A percentile compares a stretch with the other conserved stretches of the same genome.
These are phyloP conservation scores for Coenonympha glycerion DNA, from an alignment of 2,888 invertebrate genomes.

Conservation along the genomic window DNA sequence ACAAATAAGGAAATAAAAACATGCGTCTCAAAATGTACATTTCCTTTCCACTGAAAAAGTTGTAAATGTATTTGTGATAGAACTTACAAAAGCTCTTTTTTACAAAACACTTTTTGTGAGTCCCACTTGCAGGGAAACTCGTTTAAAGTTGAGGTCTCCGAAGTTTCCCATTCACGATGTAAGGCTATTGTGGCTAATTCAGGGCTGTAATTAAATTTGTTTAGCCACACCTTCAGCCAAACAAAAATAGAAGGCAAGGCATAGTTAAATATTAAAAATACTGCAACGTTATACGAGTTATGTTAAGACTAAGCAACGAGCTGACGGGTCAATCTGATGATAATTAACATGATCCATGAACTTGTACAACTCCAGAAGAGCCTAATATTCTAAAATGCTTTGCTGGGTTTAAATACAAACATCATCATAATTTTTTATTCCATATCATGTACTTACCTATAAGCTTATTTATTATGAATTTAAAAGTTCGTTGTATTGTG, in stretches of 20 bases:
- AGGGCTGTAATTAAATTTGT: conserved; percentile 71
- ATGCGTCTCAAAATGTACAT: conserved; percentile 18
- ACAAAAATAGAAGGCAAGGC: conserved; percentile 38
- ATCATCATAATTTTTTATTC: no score
- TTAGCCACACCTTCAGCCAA: conserved; percentile 50
- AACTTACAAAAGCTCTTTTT: conserved; percentile 36
- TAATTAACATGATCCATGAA: no score
- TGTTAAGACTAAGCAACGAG: no score
- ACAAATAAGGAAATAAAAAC: conserved; percentile 9
- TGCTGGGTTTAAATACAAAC: no score
- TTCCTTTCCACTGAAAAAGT: conserved; percentile 24
- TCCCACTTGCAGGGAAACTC: conserved; percentile 46
- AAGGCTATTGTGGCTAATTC: conserved; percentile 69
- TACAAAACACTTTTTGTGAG: conserved; percentile 48
- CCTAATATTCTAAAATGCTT: no score
- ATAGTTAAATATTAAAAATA: background rate
- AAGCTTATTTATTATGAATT: no score
- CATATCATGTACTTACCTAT: no score
- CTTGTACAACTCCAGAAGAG: no score
- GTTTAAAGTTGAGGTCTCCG: conserved; percentile 57
- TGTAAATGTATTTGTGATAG: conserved; percentile 27
- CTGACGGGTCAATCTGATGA: no score
- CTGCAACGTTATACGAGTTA: no score
- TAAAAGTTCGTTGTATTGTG: no score
- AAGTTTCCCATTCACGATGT: conserved; percentile 63